Base-by-base conservation (phyloP, 2,113 vertebrate genomes). In the Pionites leucogaster region DNA sequence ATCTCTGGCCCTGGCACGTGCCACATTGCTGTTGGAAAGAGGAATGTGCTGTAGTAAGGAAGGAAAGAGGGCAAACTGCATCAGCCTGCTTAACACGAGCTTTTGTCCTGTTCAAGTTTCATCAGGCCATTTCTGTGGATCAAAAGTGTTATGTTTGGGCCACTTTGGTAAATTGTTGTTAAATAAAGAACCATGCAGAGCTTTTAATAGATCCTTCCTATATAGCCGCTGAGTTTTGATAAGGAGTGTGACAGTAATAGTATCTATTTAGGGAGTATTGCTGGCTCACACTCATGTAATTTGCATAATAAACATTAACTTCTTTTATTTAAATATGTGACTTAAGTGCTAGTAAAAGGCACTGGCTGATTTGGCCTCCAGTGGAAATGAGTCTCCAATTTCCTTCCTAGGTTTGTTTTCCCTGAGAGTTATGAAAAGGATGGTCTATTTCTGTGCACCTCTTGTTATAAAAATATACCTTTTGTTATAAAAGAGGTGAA, bases 371-470 rank as follows among this genome's bases (percentile, higher is more conserved):
- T 84, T 91, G 88, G 47, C 62, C 33, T 72, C 52, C 89, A 85
- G 44, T 94, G 72, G 95, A 84, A 94, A 60, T 47, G 62, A 95
- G 69, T 88, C 64, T 86, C 52, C 1, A 2, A 2, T 92, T 97
- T 96, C 95, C 96, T 94, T 97, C 96, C 95, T 92, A 84, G 44
- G 42, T 92, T 97, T 96, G 92, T 96, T 94, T 96, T 88, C 80
- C 49, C 28, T 23, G 52, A 68, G 86, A 96, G 67, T 52, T 87
- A 33, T 57, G 96, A 57, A 93, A 91, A 92, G 62, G 19, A 72
- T 8, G 59, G 90, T 87, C 90, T 97, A 95, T 96, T 97, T 96
- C 69, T 93, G 95, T 88, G 59, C 42, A 78, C 39, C 33, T 90
- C 92, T 80, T 75, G 69, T 55, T 92, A 75, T 16, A 95, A 93